Percentiles rank a stretch among this genome's conserved stretches.
Evolutionary conservation across 2,888 invertebrate species (phyloP).

Genomic region (Luperina nickerlii): DNA sequence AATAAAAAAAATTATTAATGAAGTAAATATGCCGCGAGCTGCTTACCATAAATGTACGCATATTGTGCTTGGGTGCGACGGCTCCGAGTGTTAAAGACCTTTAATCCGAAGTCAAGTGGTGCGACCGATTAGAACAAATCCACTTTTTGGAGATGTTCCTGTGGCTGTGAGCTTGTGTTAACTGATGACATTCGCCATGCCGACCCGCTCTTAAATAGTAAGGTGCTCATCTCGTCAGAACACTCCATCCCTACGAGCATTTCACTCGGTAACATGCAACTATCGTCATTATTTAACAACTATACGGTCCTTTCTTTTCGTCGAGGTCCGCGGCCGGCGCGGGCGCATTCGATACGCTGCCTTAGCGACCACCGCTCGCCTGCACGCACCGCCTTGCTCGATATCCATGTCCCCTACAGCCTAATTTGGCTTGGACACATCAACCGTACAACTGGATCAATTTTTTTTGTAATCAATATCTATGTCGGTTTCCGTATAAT

Average conservation of each 20-base stretch:
- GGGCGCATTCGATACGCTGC: conserved; percentile 84
- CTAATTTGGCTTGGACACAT: conserved; percentile 67
- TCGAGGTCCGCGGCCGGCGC: conserved; percentile 78
- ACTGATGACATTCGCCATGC: conserved; percentile 89
- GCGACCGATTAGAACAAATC: conserved; percentile 76
- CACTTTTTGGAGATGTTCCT: conserved; percentile 85
- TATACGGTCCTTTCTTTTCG: conserved; percentile 89
- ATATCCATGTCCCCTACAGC: conserved; percentile 66
- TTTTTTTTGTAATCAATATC: conserved; percentile 67
- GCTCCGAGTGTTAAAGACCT: conserved; percentile 72
- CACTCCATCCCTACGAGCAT: conserved; percentile 89
- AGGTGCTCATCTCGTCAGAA: conserved; percentile 89
- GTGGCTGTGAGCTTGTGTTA: conserved; percentile 84
- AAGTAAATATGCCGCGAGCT: conserved; percentile 72
- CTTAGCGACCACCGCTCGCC: conserved; percentile 82
- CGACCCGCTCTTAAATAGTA: conserved; percentile 89
- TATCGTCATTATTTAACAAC: conserved; percentile 89
- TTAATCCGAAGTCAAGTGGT: conserved; percentile 71
- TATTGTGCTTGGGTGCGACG: conserved; percentile 81
- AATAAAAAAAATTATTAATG: conserved; percentile 47
- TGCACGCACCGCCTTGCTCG: conserved; percentile 65
- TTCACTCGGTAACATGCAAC: conserved; percentile 88
- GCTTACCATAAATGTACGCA: conserved; percentile 90
- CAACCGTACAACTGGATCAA: conserved; percentile 37
- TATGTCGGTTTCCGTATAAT: conserved; percentile 64